A percentile compares a stretch with the other conserved stretches of the same genome.
Conservation (phyloP, 2,797 vertebrate genomes). For the Poeciliopsis paucimaculata region DNA sequence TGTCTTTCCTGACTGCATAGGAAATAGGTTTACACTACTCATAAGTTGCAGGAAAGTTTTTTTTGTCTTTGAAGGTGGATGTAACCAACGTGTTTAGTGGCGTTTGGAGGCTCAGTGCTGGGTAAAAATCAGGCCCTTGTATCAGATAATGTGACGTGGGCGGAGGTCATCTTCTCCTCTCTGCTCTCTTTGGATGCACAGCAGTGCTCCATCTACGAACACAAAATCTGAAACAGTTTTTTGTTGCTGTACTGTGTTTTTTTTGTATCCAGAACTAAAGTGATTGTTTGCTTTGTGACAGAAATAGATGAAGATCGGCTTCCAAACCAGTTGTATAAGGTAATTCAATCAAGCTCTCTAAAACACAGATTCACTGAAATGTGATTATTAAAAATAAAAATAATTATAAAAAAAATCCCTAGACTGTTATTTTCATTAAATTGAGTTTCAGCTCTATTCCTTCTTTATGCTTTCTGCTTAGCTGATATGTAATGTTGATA, state of each 20-base stretch:
- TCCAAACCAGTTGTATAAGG: conserved; percentile 91
- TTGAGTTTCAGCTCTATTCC: neutral
- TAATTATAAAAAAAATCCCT: neutral
- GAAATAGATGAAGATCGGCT: conserved; percentile 93
- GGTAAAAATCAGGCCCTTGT: neutral
- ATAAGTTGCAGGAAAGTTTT: neutral
- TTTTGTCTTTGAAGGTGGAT: neutral
- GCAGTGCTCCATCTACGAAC: conserved; percentile 1
- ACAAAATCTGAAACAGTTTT: neutral
- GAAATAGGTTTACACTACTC: neutral
- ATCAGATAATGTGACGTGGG: conserved; percentile 46
- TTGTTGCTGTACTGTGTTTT: neutral
- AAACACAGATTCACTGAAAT: conserved; percentile 13
- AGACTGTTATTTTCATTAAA: neutral
- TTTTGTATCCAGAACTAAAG: neutral
- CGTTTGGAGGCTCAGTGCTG: neutral
- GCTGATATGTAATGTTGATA: conserved; percentile 19
- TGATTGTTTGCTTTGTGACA: conserved; percentile 51
- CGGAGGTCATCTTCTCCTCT: conserved; percentile 44
- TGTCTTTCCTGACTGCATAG: neutral
- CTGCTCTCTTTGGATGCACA: conserved; percentile 28
- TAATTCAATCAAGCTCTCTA: conserved; percentile 55
- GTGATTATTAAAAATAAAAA: conserved; percentile 12
- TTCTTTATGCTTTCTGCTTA: conserved; percentile 7
- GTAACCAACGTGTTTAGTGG: neutral